Evolutionary conservation across 2,888 invertebrate genomes (phyloP).

Genomic region (Pemphredon lugubris): DNA sequence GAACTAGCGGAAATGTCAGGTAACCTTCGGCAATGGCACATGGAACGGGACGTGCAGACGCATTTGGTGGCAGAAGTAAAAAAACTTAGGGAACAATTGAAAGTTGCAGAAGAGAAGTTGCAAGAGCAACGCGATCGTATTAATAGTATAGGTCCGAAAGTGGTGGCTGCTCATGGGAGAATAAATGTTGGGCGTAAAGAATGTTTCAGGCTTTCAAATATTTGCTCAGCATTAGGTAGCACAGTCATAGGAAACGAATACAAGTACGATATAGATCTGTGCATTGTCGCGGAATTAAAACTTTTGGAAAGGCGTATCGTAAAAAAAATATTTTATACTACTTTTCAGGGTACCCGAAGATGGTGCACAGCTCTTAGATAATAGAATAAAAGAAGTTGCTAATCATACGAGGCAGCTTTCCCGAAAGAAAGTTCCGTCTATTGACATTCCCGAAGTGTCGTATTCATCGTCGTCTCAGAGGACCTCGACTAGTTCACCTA

Average conservation of each 20-base stretch:
- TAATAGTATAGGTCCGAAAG: conserved; percentile 70
- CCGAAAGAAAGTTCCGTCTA: conserved; percentile 63
- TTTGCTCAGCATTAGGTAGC: conserved; percentile 75
- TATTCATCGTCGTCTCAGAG: conserved; percentile 1
- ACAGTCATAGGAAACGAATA: conserved; percentile 73
- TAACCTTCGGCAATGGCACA: conserved; percentile 75
- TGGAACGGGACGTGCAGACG: conserved; percentile 73
- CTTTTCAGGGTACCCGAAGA: conserved; percentile 73
- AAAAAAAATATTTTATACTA: not conserved
- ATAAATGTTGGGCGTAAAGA: conserved; percentile 74
- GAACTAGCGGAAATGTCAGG: conserved; percentile 77
- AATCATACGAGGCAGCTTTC: conserved; percentile 73
- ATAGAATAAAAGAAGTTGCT: conserved; percentile 75
- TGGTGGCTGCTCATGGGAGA: conserved; percentile 70
- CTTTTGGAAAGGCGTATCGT: not conserved
- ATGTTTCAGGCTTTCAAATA: conserved; percentile 73
- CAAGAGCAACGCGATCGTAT: conserved; percentile 71
- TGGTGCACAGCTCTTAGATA: conserved; percentile 74
- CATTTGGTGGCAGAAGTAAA: conserved; percentile 71
- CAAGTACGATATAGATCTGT: conserved; percentile 69
- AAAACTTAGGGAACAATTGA: conserved; percentile 72
- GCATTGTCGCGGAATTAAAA: not conserved
- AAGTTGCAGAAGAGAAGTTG: conserved; percentile 71
- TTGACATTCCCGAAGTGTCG: conserved; percentile 40
- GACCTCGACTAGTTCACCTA: not conserved